phyloP scores from a whole-genome alignment of 1,140 invertebrate species.

The Leptinotarsa undecemlineata region DNA sequence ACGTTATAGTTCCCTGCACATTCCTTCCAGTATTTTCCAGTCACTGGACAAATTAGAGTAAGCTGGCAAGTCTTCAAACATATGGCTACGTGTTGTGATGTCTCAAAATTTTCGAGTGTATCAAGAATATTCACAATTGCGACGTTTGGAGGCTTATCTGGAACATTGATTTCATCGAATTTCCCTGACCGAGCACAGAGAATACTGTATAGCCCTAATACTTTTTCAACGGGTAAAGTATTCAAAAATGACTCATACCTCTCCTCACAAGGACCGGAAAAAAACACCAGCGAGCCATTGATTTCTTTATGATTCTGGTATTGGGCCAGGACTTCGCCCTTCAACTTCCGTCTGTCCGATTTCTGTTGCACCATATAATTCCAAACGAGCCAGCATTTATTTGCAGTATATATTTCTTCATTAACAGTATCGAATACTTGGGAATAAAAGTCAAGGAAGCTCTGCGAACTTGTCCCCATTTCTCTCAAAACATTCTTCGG shows the following conservation, averaged over 20 bases:
- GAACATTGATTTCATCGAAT: neutral
- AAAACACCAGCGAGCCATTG: neutral
- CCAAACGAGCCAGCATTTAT: neutral
- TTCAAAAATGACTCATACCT: neutral
- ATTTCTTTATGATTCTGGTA: neutral
- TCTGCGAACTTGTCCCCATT: neutral
- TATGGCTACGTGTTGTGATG: neutral
- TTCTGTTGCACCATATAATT: slow-evolving; percentile 3
- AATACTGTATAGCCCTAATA: neutral
- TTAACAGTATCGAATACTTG: neutral
- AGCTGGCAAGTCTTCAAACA: neutral
- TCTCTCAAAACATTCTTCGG: neutral
- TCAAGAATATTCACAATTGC: neutral
- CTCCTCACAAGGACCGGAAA: neutral
- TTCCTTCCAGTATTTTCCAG: neutral
- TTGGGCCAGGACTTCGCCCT: neutral
- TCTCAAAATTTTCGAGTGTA: neutral
- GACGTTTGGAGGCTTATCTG: neutral
- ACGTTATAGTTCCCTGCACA: neutral
- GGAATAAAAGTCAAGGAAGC: neutral
- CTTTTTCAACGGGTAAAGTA: neutral
- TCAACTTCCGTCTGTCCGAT: neutral
- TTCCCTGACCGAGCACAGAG: neutral
- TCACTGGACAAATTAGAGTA: neutral
- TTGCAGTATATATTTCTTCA: neutral